Evolutionary conservation across 2,113 vertebrate genomes (phyloP).

Genomic region (Phyllostomus hastatus): DNA sequence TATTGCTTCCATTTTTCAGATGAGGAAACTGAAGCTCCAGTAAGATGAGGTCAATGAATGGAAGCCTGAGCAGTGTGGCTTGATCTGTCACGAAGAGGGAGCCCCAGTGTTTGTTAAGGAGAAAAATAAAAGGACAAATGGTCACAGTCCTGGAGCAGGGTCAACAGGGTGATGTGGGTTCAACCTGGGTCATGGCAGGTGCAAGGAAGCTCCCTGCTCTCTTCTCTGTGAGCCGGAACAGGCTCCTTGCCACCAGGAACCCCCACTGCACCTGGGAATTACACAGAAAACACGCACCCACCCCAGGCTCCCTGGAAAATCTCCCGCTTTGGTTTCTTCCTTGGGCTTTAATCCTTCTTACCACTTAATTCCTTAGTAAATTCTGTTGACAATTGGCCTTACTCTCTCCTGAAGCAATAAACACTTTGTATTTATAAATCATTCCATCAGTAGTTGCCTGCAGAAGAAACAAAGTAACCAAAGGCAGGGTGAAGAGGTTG

Average conservation of each 20-base stretch:
- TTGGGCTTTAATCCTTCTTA: not conserved
- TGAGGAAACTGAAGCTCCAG: not conserved
- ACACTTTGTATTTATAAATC: constrained; percentile 50
- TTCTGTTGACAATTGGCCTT: constrained; percentile 44
- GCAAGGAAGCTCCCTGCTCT: not conserved
- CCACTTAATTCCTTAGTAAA: constrained; percentile 36
- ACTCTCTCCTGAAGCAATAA: not conserved
- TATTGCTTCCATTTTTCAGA: not conserved
- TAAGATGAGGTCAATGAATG: not conserved
- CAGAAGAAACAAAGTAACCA: not conserved
- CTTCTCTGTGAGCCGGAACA: not conserved
- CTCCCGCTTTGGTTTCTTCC: not conserved
- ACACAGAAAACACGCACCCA: fast-evolving
- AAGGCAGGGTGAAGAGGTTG: not conserved
- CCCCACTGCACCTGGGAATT: fast-evolving
- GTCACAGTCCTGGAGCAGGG: not conserved
- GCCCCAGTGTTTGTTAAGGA: not conserved
- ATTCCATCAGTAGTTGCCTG: constrained; percentile 16
- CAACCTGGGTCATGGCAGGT: fast-evolving
- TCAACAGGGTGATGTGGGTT: not conserved
- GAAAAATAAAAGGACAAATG: not conserved
- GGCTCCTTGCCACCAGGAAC: not conserved
- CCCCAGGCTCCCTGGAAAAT: not conserved
- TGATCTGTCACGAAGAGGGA: not conserved
- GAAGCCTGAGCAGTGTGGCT: not conserved